A percentile compares a stretch with the other conserved stretches of the same genome.
Evolutionary conservation across 2,797 vertebrate genomes (phyloP).

Genomic region (Catharus ustulatus): DNA sequence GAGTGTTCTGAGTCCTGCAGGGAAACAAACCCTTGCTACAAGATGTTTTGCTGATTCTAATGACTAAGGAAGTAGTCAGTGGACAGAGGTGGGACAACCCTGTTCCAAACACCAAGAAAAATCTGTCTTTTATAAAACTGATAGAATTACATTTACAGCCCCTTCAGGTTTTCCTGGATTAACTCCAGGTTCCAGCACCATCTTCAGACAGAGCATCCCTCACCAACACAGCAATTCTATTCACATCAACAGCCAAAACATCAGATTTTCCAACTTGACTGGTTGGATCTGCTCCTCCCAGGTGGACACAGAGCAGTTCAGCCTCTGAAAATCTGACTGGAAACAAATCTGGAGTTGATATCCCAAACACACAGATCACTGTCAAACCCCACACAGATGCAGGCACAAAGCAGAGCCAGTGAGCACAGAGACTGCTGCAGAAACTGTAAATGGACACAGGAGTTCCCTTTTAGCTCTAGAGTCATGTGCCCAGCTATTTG

Average conservation of each 20-base stretch:
- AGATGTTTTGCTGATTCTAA: background rate
- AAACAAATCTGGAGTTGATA: background rate
- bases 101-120: background rate
- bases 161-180: background rate
- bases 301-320: background rate
- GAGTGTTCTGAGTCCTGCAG: background rate
- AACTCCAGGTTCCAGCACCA: background rate
- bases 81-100: background rate
- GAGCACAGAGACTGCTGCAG: fast-evolving
- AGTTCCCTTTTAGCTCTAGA: background rate
- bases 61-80: background rate
- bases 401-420: background rate
- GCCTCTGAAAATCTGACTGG: background rate
- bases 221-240: background rate
- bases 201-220: background rate
- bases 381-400: background rate
- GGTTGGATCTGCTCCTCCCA: background rate
- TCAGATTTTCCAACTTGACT: background rate
- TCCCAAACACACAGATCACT: background rate
- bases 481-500: background rate
- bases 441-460: background rate
- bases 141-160: background rate
- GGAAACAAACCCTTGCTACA: background rate
- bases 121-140: background rate
- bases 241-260: background rate